Evolutionary conservation across 1,140 invertebrate species (phyloP).

Genomic region (Latrodectus geometricus): DNA sequence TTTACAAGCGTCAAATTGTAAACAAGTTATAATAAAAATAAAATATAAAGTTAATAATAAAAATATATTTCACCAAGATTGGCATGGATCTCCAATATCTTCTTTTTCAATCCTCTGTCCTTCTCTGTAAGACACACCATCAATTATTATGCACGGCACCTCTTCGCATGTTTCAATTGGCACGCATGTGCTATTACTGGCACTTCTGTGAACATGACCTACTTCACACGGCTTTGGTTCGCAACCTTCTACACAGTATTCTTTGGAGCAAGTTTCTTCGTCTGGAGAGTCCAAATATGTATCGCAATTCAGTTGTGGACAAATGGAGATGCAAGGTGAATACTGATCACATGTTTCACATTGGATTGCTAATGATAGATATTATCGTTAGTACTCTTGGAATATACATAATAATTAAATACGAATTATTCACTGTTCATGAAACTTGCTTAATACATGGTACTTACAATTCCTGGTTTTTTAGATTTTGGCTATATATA

Average conservation of each 20-base stretch:
- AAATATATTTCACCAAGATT: conserved; percentile 75
- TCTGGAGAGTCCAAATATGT: conserved; percentile 74
- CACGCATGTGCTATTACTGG: conserved; percentile 76
- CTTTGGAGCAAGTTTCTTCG: conserved; percentile 76
- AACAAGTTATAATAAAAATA: background rate
- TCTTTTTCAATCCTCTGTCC: conserved; percentile 34
- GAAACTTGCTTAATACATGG: too few relatives aligned
- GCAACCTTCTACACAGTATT: conserved; percentile 84
- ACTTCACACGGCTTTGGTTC: conserved; percentile 78
- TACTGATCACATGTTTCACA: conserved; percentile 84
- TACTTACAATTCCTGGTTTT: too few relatives aligned
- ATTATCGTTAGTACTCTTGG: background rate
- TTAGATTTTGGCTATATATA: too few relatives aligned
- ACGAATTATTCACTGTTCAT: too few relatives aligned
- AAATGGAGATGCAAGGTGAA: conserved; percentile 83
- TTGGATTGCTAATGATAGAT: conserved; percentile 79
- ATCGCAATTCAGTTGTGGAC: conserved; percentile 84
- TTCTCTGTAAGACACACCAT: conserved; percentile 53
- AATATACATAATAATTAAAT: too few relatives aligned
- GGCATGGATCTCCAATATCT: conserved; percentile 74
- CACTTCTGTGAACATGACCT: conserved; percentile 78
- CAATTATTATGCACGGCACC: conserved; percentile 21
- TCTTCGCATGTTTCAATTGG: conserved; percentile 18
- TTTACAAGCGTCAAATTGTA: too few relatives aligned
- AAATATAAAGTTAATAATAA: background rate